Conservation (phyloP, 2,113 vertebrate genomes). For the Mustela nigripes region DNA sequence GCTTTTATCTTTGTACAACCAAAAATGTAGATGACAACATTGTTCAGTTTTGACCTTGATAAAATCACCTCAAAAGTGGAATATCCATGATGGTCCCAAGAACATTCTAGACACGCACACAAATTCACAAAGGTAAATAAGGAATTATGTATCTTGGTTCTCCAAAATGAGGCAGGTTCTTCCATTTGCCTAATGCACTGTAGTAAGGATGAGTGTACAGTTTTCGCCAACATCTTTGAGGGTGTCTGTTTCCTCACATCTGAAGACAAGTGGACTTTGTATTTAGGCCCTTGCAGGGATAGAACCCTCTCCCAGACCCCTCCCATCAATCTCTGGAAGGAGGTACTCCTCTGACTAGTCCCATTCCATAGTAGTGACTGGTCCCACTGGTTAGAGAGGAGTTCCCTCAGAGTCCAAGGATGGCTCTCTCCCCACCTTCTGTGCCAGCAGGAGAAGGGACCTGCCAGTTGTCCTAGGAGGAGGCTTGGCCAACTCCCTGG, state of each 20-base stretch:
- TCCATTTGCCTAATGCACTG: not conserved
- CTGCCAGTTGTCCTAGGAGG: not conserved
- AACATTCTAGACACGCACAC: not conserved
- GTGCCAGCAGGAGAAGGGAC: not conserved
- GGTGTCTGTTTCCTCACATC: not conserved
- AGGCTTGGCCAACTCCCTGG: not conserved
- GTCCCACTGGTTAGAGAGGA: not conserved
- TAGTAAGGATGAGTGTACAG: not conserved
- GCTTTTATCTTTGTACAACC: not conserved
- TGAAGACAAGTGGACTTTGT: not conserved
- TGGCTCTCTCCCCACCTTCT: not conserved
- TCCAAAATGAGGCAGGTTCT: not conserved
- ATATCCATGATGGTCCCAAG: not conserved
- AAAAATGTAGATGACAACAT: not conserved
- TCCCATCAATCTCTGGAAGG: not conserved
- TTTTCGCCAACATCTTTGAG: not conserved
- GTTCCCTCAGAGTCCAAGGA: not conserved
- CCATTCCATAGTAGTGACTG: not conserved
- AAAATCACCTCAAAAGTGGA: constrained; percentile 52
- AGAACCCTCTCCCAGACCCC: not conserved
- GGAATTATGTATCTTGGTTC: not conserved
- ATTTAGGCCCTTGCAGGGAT: not conserved
- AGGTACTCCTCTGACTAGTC: not conserved
- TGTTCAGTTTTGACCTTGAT: constrained; percentile 12
- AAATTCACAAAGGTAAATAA: not conserved